A percentile compares a stretch with the other conserved stretches of the same genome.
Conservation (phyloP, 1,140 invertebrate species). For the Anastrepha ludens region DNA sequence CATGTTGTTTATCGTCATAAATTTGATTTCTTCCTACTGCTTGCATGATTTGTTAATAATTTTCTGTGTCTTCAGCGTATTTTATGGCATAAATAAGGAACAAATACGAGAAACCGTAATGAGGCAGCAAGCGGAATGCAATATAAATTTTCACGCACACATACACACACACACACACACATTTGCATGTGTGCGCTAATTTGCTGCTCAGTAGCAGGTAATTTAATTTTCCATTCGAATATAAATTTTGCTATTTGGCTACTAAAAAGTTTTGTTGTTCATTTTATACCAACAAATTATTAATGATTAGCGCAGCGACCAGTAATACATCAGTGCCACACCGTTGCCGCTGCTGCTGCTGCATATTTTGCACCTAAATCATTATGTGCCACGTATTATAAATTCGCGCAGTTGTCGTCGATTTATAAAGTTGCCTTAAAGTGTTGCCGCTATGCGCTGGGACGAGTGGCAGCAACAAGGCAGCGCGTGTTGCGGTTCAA, state of each 20-base stretch:
- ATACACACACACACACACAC: background rate
- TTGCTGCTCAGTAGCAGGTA: background rate
- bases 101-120: background rate
- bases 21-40: background rate
- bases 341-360: background rate
- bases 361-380: constrained; percentile 13
- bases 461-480: background rate
- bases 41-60: background rate
- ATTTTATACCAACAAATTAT: constrained; percentile 24
- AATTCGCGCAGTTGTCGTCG: constrained; percentile 48
- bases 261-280: background rate
- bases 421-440: constrained; percentile 51
- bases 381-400: constrained; percentile 17
- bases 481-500: background rate
- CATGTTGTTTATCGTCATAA: background rate
- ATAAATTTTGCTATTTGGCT: background rate
- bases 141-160: background rate
- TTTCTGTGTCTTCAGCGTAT: background rate
- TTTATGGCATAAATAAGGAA: no score
- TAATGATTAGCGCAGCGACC: background rate
- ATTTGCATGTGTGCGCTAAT: background rate
- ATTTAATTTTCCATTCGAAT: constrained; percentile 13
- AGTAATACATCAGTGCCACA: constrained; percentile 20
- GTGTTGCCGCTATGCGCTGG: background rate
- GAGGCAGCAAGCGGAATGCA: background rate